phyloP scores from a whole-genome alignment of 2,113 vertebrate genomes.

The Tyrannus savana region DNA sequence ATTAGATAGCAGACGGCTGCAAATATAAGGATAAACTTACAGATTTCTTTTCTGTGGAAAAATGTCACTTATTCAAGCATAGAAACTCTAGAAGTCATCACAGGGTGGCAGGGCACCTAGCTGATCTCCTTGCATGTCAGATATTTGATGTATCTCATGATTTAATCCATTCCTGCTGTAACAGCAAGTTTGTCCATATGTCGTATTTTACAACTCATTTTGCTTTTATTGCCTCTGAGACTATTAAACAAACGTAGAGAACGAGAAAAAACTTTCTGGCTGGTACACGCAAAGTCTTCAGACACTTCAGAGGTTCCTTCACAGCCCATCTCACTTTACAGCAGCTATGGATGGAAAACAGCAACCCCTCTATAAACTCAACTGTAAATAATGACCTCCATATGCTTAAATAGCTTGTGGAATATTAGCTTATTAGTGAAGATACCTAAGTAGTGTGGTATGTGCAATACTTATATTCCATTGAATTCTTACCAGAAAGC shows the following conservation, averaged over 20 bases:
- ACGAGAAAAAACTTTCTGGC: neutral
- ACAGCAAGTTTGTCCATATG: neutral
- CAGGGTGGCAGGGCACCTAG: neutral
- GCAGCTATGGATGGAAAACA: slow-evolving; percentile 19
- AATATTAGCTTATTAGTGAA: slow-evolving; percentile 8
- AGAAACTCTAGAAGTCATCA: neutral
- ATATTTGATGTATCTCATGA: neutral
- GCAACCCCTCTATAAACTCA: neutral
- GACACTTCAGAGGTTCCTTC: slow-evolving; percentile 12
- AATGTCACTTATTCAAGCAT: neutral
- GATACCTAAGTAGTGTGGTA: neutral
- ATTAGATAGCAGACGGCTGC: neutral
- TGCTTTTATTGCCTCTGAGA: neutral
- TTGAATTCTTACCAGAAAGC: neutral
- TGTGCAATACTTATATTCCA: neutral
- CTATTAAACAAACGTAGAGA: slow-evolving; percentile 14
- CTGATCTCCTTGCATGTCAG: neutral
- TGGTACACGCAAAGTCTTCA: neutral
- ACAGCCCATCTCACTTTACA: slow-evolving; percentile 31
- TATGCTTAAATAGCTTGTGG: neutral
- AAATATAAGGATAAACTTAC: neutral
- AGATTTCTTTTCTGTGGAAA: neutral
- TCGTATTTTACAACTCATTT: slow-evolving; percentile 6
- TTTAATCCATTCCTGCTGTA: neutral
- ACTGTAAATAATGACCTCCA: slow-evolving; percentile 35